Conservation (phyloP, 2,888 invertebrate species). For the Pantelozetes paolii region DNA sequence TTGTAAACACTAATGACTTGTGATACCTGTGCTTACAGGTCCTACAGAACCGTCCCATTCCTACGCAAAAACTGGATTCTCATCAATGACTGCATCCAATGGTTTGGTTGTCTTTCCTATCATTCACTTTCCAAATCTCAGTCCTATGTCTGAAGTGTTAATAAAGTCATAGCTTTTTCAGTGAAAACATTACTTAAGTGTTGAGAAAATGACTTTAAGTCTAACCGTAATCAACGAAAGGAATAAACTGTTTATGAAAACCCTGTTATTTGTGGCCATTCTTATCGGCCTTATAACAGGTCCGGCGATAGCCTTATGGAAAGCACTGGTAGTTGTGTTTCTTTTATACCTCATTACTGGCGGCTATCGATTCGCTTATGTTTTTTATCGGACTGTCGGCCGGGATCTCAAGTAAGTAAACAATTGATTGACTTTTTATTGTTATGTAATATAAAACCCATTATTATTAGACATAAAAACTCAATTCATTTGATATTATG, state of each 20-base stretch:
- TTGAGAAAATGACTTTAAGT: constrained; percentile 13
- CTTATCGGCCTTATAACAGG: constrained; percentile 16
- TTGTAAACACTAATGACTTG: background rate
- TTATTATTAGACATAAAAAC: background rate
- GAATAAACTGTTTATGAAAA: constrained; percentile 16
- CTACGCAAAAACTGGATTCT: constrained; percentile 2
- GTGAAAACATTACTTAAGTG: background rate
- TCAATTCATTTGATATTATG: background rate
- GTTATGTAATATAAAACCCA: background rate
- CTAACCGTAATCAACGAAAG: background rate
- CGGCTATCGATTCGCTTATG: constrained; percentile 36
- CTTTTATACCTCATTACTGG: constrained; percentile 36
- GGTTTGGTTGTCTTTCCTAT: constrained; percentile 4
- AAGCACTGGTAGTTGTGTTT: constrained; percentile 10
- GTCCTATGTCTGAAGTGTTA: background rate
- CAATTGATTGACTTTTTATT: background rate
- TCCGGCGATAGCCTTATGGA: constrained; percentile 26
- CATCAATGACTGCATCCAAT: background rate
- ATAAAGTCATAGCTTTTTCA: background rate
- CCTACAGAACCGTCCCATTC: constrained; percentile 9
- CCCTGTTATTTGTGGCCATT: constrained; percentile 26
- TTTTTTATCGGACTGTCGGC: constrained; percentile 38
- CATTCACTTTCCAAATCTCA: background rate
- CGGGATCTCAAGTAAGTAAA: constrained; percentile 39
- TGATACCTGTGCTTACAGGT: background rate